Conservation (phyloP, 2,113 vertebrate genomes). For the Mastomys coucha region DNA sequence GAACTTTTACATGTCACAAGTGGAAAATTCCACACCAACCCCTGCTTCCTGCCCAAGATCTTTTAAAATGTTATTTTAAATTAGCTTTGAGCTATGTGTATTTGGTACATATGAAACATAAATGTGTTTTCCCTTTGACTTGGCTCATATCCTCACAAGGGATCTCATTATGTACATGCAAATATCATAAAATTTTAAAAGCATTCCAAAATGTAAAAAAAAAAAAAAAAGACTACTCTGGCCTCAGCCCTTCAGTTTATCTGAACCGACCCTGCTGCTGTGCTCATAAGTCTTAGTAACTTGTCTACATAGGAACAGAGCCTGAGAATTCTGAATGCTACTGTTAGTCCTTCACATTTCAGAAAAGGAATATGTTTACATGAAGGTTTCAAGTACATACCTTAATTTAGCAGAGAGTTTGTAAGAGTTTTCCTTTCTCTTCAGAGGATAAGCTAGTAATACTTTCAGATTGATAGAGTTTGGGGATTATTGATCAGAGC, state of each 20-base stretch:
- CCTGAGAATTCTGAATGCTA: neutral
- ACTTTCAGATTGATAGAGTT: neutral
- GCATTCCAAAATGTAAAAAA: neutral
- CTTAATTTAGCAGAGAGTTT: neutral
- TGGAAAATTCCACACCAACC: neutral
- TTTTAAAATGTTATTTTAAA: neutral
- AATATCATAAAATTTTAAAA: neutral
- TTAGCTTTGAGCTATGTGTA: neutral
- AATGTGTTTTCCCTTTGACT: neutral
- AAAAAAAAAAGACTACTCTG: too few relatives aligned
- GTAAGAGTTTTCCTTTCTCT: neutral
- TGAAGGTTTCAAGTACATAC: neutral
- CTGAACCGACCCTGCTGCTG: neutral
- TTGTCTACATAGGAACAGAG: neutral
- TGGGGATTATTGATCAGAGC: neutral
- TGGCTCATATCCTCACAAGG: neutral
- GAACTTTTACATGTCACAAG: neutral
- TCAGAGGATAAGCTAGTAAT: constrained; percentile 22
- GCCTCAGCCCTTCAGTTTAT: neutral
- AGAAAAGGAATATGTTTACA: neutral
- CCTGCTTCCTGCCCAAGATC: neutral
- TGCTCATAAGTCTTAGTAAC: neutral
- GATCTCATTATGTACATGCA: neutral
- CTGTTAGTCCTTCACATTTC: neutral
- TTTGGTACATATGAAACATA: neutral